Evolutionary conservation across 1,140 invertebrate genomes (phyloP), one percentile per base, ranked within the genome.

Genomic region (Drosophila serrata): DNA sequence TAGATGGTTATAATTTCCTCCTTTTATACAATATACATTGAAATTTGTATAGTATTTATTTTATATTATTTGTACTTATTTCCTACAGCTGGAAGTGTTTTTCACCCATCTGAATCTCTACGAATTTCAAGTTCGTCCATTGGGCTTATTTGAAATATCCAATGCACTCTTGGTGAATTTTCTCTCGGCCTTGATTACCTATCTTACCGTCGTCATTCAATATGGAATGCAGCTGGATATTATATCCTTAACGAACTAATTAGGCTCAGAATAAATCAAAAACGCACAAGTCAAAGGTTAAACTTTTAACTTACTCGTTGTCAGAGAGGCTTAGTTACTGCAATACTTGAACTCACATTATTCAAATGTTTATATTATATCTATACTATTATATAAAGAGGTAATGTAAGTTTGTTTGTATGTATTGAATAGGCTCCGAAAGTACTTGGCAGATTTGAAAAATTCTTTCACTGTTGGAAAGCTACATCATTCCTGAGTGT

Each of bases 41-140:
- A 4, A 29, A 13, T 19, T 39, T 13, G 11, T 2, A 19, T 22
- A 13, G 4, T 6, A 13, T 13, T 7, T 22, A 43, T 17, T 9
- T 12, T 6, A n/a, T n/a, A n/a, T n/a, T n/a, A n/a, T n/a, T n/a
- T n/a, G n/a, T n/a, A n/a, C n/a, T n/a, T n/a, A n/a, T n/a, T n/a
- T n/a, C n/a, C n/a, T n/a, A 33, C 48, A 84, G 81, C 3, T 79
- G 40, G 81, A 84, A 22, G 29, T 79, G n/a, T 82, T 82, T 19
- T 35, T 75, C 11, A 73, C 9, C 12, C 75, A 76, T 12, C 22
- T 79, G 4, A 72, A 75, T 37, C 48, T 72, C 13, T n/a, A 42
- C 12, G 64, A 72, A 22, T 65, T 84, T 64, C 65, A 59, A 3
- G 81, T 82, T 11, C 56, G 65, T 39, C 79, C 80, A 0, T 35